Evolutionary conservation across 2,888 invertebrate species (phyloP).

Genomic region (Euzetes globulus): DNA sequence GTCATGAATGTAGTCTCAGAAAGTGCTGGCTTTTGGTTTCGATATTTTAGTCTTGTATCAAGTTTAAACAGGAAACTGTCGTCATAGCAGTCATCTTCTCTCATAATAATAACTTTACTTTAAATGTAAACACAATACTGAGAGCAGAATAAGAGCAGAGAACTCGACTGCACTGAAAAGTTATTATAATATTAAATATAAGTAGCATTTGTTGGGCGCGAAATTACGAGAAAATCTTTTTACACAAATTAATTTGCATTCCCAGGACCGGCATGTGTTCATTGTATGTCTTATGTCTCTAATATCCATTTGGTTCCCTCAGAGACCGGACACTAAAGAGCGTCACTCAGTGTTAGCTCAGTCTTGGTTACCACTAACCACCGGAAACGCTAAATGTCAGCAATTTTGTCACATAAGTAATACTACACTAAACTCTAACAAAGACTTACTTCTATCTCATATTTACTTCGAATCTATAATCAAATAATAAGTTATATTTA

Average conservation of each 20-base stretch:
- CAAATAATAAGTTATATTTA: too few species aligned
- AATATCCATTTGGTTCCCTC: conserved; percentile 18
- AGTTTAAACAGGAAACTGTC: conserved; percentile 14
- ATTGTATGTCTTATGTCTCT: conserved; percentile 16
- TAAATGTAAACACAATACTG: conserved; percentile 15
- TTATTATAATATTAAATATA: background rate
- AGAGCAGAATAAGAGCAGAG: too few species aligned
- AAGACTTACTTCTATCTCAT: too few species aligned
- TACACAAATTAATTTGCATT: conserved; percentile 26
- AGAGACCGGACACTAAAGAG: conserved; percentile 28
- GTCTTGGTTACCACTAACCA: conserved; percentile 20
- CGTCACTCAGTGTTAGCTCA: conserved; percentile 6
- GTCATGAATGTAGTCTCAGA: too few species aligned
- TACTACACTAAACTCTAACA: background rate
- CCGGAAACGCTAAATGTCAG: conserved; percentile 27
- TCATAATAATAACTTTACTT: conserved; percentile 4
- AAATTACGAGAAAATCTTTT: conserved; percentile 16
- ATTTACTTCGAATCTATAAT: too few species aligned
- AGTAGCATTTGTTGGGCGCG: conserved; percentile 22
- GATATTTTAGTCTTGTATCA: background rate
- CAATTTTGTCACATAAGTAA: conserved; percentile 16
- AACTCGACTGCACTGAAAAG: too few species aligned
- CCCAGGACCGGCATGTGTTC: conserved; percentile 15
- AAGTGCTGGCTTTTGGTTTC: too few species aligned
- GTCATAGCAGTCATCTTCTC: conserved; percentile 10